Conservation (phyloP, 2,113 vertebrate genomes). For the Boulengeromyrus knoepffleri region DNA sequence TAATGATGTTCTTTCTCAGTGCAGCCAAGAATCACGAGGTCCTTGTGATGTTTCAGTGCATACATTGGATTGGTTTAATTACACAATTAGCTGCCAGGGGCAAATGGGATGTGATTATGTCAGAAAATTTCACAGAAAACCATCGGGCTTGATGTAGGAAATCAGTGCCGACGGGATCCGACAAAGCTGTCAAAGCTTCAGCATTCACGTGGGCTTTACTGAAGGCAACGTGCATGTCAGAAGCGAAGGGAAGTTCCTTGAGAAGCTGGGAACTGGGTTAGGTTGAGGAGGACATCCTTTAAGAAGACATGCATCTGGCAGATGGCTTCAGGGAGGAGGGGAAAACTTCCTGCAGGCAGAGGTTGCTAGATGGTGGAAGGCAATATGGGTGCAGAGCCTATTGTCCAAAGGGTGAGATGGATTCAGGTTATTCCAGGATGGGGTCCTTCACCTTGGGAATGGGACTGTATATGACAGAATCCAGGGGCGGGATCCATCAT, state of each 20-base stretch:
- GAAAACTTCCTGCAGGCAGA: neutral
- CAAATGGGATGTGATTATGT: neutral
- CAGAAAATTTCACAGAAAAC: neutral
- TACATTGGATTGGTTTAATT: neutral
- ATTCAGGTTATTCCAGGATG: neutral
- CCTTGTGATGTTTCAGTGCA: neutral
- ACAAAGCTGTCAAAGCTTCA: neutral
- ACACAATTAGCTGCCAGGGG: neutral
- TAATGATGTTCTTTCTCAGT: neutral
- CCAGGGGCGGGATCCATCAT: neutral
- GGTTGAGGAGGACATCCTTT: neutral
- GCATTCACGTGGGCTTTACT: neutral
- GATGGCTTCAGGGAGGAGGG: conserved; percentile 4
- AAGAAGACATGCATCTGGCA: conserved; percentile 10
- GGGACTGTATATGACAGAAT: neutral
- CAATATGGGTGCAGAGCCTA: neutral
- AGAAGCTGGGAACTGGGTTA: neutral
- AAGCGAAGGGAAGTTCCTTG: neutral
- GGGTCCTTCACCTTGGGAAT: neutral
- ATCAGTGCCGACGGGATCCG: neutral
- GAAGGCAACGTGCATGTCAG: neutral
- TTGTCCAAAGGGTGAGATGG: neutral
- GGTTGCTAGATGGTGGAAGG: neutral
- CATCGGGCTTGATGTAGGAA: neutral
- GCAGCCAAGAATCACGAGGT: neutral